Conservation (phyloP, 2,888 invertebrate species). For the Morinoia aosen region DNA sequence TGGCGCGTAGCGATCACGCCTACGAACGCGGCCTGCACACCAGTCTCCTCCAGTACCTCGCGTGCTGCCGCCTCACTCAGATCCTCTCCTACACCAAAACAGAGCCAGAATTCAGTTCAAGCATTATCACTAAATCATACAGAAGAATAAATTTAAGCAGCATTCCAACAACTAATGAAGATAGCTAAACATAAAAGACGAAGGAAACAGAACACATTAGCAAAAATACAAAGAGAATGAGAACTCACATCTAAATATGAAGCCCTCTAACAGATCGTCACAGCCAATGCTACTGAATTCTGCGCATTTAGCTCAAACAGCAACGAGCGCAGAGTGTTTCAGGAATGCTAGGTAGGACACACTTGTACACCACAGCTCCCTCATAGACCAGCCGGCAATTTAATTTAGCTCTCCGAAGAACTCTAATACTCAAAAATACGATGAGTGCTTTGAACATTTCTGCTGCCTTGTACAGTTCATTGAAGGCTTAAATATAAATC, state of each 20-base stretch:
- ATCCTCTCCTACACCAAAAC: conserved; percentile 79
- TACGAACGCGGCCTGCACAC: conserved; percentile 82
- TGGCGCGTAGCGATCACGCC: conserved; percentile 85
- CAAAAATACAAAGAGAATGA: neutral
- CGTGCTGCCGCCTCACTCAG: conserved; percentile 85
- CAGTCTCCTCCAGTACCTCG: conserved; percentile 93
- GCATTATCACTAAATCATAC: neutral
- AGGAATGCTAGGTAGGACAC: too few relatives aligned
- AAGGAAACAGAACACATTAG: neutral
- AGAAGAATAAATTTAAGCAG: neutral
- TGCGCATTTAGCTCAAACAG: neutral
- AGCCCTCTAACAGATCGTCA: too few relatives aligned
- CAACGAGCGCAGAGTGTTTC: neutral
- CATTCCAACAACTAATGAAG: neutral
- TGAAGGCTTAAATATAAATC: too few relatives aligned
- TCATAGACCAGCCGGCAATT: too few relatives aligned
- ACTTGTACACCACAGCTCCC: too few relatives aligned
- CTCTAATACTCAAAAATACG: too few relatives aligned
- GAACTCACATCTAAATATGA: neutral
- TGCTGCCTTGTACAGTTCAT: too few relatives aligned
- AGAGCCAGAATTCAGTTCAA: neutral
- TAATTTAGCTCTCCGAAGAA: too few relatives aligned
- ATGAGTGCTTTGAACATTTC: too few relatives aligned
- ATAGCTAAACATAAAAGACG: neutral
- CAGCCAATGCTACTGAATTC: too few relatives aligned